phyloP scores from a whole-genome alignment of 1,140 invertebrate genomes.

The Drosophila ambigua region DNA sequence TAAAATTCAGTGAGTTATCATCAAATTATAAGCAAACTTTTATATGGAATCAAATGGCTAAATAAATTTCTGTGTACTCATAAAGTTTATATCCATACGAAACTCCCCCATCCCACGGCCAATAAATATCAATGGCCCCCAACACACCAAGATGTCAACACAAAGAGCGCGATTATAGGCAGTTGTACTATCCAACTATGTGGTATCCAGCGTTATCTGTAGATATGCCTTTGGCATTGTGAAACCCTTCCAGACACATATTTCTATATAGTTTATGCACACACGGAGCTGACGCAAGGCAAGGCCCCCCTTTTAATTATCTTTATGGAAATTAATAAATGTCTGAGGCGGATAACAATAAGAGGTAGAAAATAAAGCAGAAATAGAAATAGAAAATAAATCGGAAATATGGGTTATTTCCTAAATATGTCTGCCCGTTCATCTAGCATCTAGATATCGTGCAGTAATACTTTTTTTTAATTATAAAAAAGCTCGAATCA shows the following conservation, averaged over 20 bases:
- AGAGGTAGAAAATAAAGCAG: background rate
- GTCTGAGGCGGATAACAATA: constrained; percentile 57
- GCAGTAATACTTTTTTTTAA: constrained; percentile 43
- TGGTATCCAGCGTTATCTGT: background rate
- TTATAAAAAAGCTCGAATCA: constrained; percentile 44
- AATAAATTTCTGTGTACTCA: no score
- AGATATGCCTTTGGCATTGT: constrained; percentile 15
- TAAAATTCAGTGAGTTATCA: no score
- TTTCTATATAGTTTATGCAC: constrained; percentile 48
- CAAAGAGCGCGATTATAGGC: no score
- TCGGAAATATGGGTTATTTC: constrained; percentile 20
- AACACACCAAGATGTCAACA: no score
- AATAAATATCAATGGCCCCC: no score
- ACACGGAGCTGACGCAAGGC: constrained; percentile 39
- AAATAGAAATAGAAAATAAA: constrained; percentile 17
- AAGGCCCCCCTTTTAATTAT: constrained; percentile 42
- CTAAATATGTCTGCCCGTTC: constrained; percentile 30
- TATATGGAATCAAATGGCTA: no score
- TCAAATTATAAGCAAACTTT: no score
- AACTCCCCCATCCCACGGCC: no score
- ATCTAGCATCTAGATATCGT: constrained; percentile 59
- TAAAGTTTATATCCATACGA: no score
- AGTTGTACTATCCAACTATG: background rate
- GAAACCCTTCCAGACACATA: constrained; percentile 41
- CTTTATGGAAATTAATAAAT: constrained; percentile 69